Percentiles rank a stretch among this genome's conserved stretches.
Evolutionary conservation across 2,888 invertebrate genomes (phyloP).

Genomic region (Stratiomys singularior): DNA sequence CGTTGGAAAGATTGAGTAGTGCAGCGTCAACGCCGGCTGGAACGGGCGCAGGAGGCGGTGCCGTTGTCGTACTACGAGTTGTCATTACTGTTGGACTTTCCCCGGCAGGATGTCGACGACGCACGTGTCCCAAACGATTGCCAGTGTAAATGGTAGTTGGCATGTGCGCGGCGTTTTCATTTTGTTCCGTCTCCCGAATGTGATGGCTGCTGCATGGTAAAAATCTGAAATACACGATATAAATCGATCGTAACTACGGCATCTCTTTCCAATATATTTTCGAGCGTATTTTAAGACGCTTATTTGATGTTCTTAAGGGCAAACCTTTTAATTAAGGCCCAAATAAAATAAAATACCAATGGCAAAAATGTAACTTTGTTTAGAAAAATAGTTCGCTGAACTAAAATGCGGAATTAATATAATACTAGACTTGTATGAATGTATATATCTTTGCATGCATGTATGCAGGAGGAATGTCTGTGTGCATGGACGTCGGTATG

Average conservation of each 20-base stretch:
- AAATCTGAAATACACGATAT: slow-evolving; percentile 63
- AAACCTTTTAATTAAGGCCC: too few species aligned
- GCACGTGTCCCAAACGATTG: slow-evolving; percentile 40
- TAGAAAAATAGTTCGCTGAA: too few species aligned
- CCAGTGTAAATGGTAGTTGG: slow-evolving; percentile 35
- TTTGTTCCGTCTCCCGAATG: slow-evolving; percentile 64
- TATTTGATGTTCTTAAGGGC: too few species aligned
- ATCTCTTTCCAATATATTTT: too few species aligned
- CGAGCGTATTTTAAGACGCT: too few species aligned
- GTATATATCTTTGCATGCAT: too few species aligned
- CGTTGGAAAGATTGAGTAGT: slow-evolving; percentile 34
- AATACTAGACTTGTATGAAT: too few species aligned
- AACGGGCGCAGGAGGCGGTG: slow-evolving; percentile 47
- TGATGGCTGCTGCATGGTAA: slow-evolving; percentile 80
- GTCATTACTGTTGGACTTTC: slow-evolving; percentile 27
- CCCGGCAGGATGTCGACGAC: slow-evolving; percentile 51
- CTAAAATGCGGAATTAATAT: too few species aligned
- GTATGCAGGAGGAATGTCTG: too few species aligned
- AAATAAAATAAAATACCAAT: too few species aligned
- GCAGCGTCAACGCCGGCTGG: slow-evolving; percentile 25
- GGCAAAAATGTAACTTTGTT: too few species aligned
- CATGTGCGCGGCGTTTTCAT: slow-evolving; percentile 38
- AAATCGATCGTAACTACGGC: neutral
- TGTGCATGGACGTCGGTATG: too few species aligned
- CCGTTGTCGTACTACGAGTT: slow-evolving; percentile 48